A percentile compares a stretch with the other conserved stretches of the same genome.
These are phyloP conservation scores for Clanis bilineata DNA, from an alignment of 2,888 invertebrate genomes.

Conservation along the genomic window DNA sequence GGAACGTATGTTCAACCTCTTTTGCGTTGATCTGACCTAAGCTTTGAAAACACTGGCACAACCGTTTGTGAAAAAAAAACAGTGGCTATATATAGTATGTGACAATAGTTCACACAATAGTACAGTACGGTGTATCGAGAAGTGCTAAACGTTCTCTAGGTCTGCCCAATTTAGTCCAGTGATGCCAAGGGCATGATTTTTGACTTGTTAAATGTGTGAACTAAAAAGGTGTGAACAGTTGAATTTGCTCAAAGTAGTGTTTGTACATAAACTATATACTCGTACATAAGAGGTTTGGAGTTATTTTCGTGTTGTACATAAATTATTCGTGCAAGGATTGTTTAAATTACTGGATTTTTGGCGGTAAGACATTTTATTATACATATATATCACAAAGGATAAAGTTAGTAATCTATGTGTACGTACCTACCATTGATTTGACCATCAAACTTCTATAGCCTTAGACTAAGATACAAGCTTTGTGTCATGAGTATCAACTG, in stretches of 20 bases:
- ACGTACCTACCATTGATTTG: no score
- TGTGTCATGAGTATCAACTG: no score
- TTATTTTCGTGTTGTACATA: conserved; percentile 5
- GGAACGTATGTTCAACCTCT: conserved; percentile 57
- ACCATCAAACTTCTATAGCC: no score
- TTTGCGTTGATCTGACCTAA: conserved; percentile 51
- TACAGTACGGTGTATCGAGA: conserved; percentile 55
- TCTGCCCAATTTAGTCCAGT: conserved; percentile 66
- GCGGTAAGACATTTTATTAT: conserved; percentile 14
- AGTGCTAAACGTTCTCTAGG: conserved; percentile 74
- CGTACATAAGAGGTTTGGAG: background rate
- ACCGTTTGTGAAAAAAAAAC: conserved; percentile 12
- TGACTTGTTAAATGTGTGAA: conserved; percentile 70
- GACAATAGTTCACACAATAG: conserved; percentile 28
- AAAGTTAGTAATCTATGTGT: no score
- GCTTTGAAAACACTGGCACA: conserved; percentile 24
- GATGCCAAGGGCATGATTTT: conserved; percentile 72
- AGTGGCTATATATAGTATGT: conserved; percentile 28
- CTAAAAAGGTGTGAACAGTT: conserved; percentile 61
- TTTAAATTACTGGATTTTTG: conserved; percentile 12
- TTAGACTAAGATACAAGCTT: no score
- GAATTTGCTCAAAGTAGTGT: conserved; percentile 46
- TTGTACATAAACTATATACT: conserved; percentile 23
- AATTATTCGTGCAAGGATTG: conserved; percentile 35
- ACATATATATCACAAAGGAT: background rate